Evolutionary conservation across 1,140 invertebrate genomes (phyloP), one percentile per base, ranked within the genome.

Genomic region (Hesperophylax magnus): DNA sequence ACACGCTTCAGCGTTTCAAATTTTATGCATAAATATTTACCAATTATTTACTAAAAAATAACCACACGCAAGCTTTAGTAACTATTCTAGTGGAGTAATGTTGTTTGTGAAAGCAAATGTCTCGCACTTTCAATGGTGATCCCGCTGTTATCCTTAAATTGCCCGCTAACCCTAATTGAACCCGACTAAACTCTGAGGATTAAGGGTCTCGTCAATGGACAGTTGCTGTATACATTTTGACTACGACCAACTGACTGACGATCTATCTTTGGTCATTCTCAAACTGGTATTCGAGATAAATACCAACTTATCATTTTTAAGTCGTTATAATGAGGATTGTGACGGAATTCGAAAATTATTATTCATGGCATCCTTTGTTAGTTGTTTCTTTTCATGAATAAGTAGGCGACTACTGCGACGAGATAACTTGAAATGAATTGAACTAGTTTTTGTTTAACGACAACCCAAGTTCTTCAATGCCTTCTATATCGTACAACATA

Each of bases 401-500:
- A 69, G 65, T 69, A 69, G 65, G 34, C 65, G 65, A n/a, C n/a
- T n/a, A n/a, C n/a, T n/a, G n/a, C n/a, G n/a, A 69, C 34, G n/a
- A 69, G 65, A 69, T 69, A 69, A 69, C 34, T 31, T 39, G 65
- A 69, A 69, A 69, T 69, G 65, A 69, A 69, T 69, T 69, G 65
- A 53, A 20, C 71, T 15, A 54, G 71, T 54, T 74, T 27, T 24
- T 24, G 14, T 27, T 11, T 47, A 47, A 47, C 39, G 39, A 47
- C 39, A 47, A 47, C 9, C 39, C 9, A 47, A 14, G 9, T 47
- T 47, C 9, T 47, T 47, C 11, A 47, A 47, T 14, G 39, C 11
- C 11, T 34, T 34, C 34, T 4, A 34, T 34, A 34, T 7, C 34
- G 9, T 8, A 39, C 34, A 39, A 1, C 34, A 39, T 8, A 39